Conservation (phyloP, 2,113 vertebrate genomes). For the Phalacrocorax pelagicus region DNA sequence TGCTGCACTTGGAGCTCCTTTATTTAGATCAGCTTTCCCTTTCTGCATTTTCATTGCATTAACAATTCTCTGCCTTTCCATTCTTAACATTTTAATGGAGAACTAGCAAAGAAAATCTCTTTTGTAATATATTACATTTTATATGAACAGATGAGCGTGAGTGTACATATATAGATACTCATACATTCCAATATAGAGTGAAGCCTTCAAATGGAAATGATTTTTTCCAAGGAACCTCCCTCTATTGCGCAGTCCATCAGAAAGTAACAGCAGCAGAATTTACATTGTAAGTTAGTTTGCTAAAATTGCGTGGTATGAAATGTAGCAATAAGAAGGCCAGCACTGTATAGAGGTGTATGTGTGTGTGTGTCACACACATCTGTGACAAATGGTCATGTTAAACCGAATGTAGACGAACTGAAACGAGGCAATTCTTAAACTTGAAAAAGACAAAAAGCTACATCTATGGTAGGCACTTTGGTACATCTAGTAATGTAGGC, state of each 20-base stretch:
- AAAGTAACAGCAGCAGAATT: not conserved
- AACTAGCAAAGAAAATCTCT: conserved; percentile 7
- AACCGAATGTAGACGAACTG: conserved; percentile 18
- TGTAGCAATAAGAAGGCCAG: not conserved
- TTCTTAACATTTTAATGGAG: not conserved
- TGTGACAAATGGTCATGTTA: not conserved
- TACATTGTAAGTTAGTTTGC: not conserved
- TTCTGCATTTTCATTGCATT: not conserved
- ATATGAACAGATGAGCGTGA: not conserved
- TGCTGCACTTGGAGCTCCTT: not conserved
- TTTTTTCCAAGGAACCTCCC: not conserved
- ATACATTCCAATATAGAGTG: conserved; percentile 19
- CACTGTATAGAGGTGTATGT: not conserved
- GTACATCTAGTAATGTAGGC: conserved; percentile 51
- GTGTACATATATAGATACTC: not conserved
- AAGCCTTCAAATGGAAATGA: conserved; percentile 26
- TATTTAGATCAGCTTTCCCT: not conserved
- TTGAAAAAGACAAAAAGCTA: not conserved
- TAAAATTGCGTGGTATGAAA: not conserved
- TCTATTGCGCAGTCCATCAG: not conserved
- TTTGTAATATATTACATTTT: not conserved
- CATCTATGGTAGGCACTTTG: conserved; percentile 70
- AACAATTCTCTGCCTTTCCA: not conserved
- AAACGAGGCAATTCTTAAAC: conserved; percentile 11
- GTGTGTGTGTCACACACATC: not conserved